Percentiles rank a stretch among this genome's conserved stretches.
These are phyloP conservation scores for Erebia ligea DNA, from an alignment of 2,888 invertebrate species.

Conservation along the genomic window DNA sequence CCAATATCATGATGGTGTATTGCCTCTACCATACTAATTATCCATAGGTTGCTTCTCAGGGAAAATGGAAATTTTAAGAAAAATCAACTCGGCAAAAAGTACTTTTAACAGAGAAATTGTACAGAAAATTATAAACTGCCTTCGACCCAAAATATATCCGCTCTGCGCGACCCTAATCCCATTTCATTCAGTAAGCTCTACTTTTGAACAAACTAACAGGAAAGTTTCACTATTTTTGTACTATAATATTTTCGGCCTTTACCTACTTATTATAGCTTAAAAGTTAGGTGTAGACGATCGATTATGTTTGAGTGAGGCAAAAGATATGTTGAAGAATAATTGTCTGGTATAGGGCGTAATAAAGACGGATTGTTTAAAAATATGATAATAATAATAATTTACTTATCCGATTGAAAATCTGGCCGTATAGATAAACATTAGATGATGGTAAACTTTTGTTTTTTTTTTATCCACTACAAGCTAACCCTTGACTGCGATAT, in stretches of 20 bases:
- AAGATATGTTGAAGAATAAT: background rate
- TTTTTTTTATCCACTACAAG: no score
- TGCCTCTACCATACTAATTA: no score
- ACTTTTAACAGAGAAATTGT: background rate
- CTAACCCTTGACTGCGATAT: no score
- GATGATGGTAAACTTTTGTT: no score
- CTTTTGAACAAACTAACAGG: conserved; percentile 16
- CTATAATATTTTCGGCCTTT: background rate
- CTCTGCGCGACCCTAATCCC: conserved; percentile 8
- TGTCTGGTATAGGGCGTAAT: background rate
- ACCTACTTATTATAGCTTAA: background rate
- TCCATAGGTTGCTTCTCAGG: no score
- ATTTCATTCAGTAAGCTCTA: conserved; percentile 14
- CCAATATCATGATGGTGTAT: no score
- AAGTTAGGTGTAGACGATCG: no score
- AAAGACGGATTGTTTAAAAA: no score
- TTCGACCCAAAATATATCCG: conserved; percentile 15
- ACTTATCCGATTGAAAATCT: no score
- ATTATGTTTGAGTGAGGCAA: no score
- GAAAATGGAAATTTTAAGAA: background rate
- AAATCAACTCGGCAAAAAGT: background rate
- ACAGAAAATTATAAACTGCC: conserved; percentile 15
- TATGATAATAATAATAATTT: no score
- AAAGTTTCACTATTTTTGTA: background rate
- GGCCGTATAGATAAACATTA: no score